Evolutionary conservation across 2,888 invertebrate genomes (phyloP), one percentile per base, ranked within the genome.

Genomic region (Melipona beecheii): DNA sequence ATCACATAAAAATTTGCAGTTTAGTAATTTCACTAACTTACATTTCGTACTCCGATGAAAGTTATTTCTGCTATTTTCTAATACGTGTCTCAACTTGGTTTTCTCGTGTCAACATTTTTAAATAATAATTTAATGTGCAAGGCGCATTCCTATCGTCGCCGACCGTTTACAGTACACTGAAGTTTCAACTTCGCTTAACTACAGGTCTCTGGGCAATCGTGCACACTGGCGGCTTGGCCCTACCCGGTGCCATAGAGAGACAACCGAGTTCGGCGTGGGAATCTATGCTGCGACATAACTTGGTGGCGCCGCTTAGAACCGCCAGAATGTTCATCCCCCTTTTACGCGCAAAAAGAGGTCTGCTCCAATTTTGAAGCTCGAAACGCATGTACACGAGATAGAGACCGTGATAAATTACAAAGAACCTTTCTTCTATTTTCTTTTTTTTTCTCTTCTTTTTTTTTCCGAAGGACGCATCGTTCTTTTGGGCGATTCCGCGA

Each of bases 141-240:
- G 65, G 21, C 43, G 64, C 87, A 78, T 52, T 88, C 82, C 69
- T 80, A 78, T 78, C 76, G 73, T 78, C 69, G 70, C 78, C 79
- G 79, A 52, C 65, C 65, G 70, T 65, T 78, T 75, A 79, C 80
- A 83, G 72, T 81, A 74, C 77, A 68, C 52, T 54, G 9, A 79
- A 80, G 68, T 74, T 64, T 72, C 24, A 88, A 88, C 78, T 86
- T 80, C 62, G 66, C 88, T 88, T 85, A 81, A 89, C 95, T 94
- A 4, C 93, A 97, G 97, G 97, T 84, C 95, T 97, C 77, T 97
- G 97, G 96, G 97, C 97, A 70, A 97, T 98, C 49, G 96, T 98
- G 85, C 97, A 98, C 94, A 98, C 98, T 52, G 97, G 97, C 36
- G 97, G 98, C 50, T 95, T 97, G 89, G 96, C 97, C 80, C 96